Percentiles rank a stretch among this genome's conserved stretches.
phyloP scores from a whole-genome alignment of 2,888 invertebrate genomes.

The Agrotis exclamationis region DNA sequence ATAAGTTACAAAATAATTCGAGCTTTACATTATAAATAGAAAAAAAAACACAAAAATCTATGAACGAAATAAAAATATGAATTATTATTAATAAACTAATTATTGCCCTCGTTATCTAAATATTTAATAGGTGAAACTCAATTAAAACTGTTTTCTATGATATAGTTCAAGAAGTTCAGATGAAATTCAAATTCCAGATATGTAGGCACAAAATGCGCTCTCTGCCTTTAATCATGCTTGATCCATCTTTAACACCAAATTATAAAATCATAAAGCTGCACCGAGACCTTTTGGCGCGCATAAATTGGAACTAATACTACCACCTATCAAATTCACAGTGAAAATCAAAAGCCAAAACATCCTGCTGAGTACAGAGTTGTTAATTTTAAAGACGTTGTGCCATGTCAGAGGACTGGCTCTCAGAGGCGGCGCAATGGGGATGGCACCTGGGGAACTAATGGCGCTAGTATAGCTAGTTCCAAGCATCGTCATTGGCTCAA shows the following conservation, averaged over 20 bases:
- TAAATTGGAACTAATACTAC: not conserved
- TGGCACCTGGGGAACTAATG: too few species aligned
- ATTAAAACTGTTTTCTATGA: constrained; percentile 28
- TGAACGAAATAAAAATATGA: constrained; percentile 28
- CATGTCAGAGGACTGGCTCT: too few species aligned
- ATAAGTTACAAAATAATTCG: constrained; percentile 52
- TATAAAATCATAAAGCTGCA: not conserved
- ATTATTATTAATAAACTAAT: constrained; percentile 14
- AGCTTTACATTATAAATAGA: constrained; percentile 47
- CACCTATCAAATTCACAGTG: not conserved
- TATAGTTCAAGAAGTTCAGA: not conserved
- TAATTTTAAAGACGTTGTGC: too few species aligned
- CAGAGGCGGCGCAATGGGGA: too few species aligned
- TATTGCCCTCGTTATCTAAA: constrained; percentile 52
- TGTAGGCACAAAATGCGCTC: constrained; percentile 11
- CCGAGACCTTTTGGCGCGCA: not conserved
- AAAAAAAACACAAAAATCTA: constrained; percentile 34
- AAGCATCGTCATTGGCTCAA: too few species aligned
- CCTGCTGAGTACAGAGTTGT: too few species aligned
- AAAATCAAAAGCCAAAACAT: not conserved
- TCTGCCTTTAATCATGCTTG: constrained; percentile 33
- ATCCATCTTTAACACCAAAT: not conserved
- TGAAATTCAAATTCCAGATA: not conserved
- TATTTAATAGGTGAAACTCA: constrained; percentile 42
- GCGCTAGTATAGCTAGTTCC: too few species aligned